Conservation (phyloP, 2,113 vertebrate species). For the Campylorhamphus procurvoides region DNA sequence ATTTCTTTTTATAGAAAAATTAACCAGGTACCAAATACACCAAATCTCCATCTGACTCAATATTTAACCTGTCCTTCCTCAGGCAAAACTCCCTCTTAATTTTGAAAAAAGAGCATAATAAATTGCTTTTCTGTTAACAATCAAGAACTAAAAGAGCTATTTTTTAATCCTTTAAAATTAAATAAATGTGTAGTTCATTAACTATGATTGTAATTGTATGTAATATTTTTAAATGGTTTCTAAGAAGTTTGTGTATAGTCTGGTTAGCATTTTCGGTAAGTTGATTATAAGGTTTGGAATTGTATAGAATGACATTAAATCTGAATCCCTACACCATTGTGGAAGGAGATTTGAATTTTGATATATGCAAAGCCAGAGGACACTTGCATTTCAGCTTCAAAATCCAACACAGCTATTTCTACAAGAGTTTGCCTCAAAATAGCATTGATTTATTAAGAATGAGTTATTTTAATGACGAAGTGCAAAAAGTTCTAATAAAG, state of each 20-base stretch:
- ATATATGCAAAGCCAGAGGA: background rate
- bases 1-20: background rate
- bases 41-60: background rate
- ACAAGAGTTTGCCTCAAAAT: background rate
- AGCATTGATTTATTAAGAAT: accelerated
- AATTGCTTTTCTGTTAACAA: background rate
- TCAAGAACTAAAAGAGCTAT: background rate
- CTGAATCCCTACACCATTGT: background rate
- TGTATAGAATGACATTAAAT: background rate
- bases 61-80: background rate
- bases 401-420: background rate
- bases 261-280: background rate
- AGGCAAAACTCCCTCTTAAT: background rate
- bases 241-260: background rate
- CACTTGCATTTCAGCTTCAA: background rate
- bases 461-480: background rate
- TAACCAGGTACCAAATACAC: background rate
- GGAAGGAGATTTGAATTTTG: background rate
- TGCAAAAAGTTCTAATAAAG: background rate
- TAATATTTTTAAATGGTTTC: background rate
- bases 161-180: background rate
- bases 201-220: background rate
- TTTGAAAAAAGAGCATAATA: background rate
- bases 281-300: background rate
- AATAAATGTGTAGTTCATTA: background rate